A percentile compares a stretch with the other conserved stretches of the same genome.
phyloP scores from a whole-genome alignment of 2,888 invertebrate genomes.

The Yponomeuta malinellus region DNA sequence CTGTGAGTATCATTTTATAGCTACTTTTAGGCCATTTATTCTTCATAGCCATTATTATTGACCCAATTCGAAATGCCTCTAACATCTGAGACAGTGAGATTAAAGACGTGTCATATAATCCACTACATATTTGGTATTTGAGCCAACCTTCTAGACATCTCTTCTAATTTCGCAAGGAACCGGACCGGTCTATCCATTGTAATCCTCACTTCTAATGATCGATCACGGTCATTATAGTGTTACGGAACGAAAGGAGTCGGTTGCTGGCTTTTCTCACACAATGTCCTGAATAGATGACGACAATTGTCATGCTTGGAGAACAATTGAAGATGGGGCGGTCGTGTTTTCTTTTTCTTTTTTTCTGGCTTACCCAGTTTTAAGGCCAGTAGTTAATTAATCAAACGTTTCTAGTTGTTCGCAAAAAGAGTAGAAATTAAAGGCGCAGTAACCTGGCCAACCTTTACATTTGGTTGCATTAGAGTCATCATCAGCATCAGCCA shows the following conservation, averaged over 20 bases:
- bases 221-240: slow-evolving; percentile 12
- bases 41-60: too few species aligned
- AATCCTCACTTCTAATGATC: slow-evolving; percentile 3
- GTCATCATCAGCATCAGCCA: too few species aligned
- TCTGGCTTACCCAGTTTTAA: neutral
- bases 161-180: neutral
- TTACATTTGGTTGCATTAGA: too few species aligned
- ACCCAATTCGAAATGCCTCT: too few species aligned
- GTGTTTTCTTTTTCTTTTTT: neutral
- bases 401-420: too few species aligned
- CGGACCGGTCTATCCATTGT: slow-evolving; percentile 7
- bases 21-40: too few species aligned
- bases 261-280: neutral
- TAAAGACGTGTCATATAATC: too few species aligned
- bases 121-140: neutral
- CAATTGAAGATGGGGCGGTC: neutral
- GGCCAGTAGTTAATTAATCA: neutral
- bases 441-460: neutral
- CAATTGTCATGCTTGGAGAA: neutral
- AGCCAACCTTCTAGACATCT: neutral
- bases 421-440: too few species aligned
- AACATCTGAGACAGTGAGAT: too few species aligned
- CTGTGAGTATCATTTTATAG: too few species aligned
- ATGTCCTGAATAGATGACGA: neutral
- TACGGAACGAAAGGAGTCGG: neutral